Evolutionary conservation across 2,888 invertebrate genomes (phyloP).

Genomic region (Argyresthia goedartella): DNA sequence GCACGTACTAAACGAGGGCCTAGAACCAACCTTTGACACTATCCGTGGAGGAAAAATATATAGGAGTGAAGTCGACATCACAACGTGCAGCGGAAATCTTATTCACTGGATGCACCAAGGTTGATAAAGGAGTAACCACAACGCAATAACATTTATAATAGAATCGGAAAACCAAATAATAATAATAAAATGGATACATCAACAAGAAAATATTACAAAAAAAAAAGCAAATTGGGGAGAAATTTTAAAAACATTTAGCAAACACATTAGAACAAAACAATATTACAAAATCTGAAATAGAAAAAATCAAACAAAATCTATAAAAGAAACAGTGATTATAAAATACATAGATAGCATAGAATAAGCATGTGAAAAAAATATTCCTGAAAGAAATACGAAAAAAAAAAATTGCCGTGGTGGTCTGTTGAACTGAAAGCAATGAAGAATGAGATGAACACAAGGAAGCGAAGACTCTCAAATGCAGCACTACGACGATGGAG

Average conservation of each 20-base stretch:
- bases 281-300: background rate
- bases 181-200: background rate
- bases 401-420: constrained; percentile 6
- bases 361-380: background rate
- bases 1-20: constrained; percentile 1
- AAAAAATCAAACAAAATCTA: background rate
- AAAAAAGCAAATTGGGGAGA: constrained; percentile 9
- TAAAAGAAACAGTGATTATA: background rate
- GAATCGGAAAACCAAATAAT: background rate
- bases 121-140: constrained; percentile 8
- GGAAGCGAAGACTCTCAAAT: constrained; percentile 2
- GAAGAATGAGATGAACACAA: background rate
- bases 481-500: background rate
- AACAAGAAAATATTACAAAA: constrained; percentile 15
- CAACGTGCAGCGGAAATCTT: background rate
- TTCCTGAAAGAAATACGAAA: background rate
- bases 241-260: background rate
- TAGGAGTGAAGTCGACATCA: constrained; percentile 1
- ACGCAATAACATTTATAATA: constrained; percentile 7
- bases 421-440: background rate
- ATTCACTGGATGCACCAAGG: background rate
- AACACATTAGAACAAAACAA: background rate
- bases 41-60: background rate
- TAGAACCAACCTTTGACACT: background rate
- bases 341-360: background rate